Base-by-base conservation (phyloP, 2,113 vertebrate species). In the Verasper variegatus region DNA sequence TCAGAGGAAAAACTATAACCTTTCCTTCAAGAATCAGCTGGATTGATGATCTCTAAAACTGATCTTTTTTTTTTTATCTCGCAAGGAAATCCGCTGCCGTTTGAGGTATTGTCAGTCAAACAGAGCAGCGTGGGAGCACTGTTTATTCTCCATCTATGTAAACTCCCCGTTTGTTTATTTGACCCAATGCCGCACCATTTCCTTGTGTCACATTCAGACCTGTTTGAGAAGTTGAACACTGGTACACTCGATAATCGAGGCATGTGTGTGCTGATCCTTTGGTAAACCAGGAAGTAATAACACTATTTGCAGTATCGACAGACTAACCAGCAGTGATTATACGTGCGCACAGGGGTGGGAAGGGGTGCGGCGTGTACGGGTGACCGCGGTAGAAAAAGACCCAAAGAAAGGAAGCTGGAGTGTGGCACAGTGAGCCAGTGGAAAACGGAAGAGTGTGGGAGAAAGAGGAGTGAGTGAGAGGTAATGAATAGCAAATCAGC, bases 401-500 rank as follows among this genome's bases (percentile, higher is more conserved):
- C 57, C 60, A 58, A 71, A 81, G 78, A 82, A 88, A 82, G 77
- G 79, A 86, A 82, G 82, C 80, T 78, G 58, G 83, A 91, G 76
- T 72, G 85, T 56, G 78, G 83, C 82, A 81, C 52, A 71, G 70
- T 66, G 74, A 67, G 60, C 69, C 78, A 64, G 70, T 71, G 76
- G 84, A 85, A 88, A 89, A 78, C 78, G 75, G 63, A 73, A 84
- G 80, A 68, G 65, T 67, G 82, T 74, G 83, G 58, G 80, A 83
- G 80, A 81, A 75, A 82, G 71, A 75, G 63, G 77, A 70, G 78
- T 75, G 83, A 84, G 80, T 73, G 91, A 88, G 85, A 87, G 86
- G 83, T 93, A 92, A 91, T 93, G 92, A 93, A 93, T 93, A 91
- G 92, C 86, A 94, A 93, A 94, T 93, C 91, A 94, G 88, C 85